Conservation (phyloP, 2,888 invertebrate genomes). For the Petrolisthes cinctipes region DNA sequence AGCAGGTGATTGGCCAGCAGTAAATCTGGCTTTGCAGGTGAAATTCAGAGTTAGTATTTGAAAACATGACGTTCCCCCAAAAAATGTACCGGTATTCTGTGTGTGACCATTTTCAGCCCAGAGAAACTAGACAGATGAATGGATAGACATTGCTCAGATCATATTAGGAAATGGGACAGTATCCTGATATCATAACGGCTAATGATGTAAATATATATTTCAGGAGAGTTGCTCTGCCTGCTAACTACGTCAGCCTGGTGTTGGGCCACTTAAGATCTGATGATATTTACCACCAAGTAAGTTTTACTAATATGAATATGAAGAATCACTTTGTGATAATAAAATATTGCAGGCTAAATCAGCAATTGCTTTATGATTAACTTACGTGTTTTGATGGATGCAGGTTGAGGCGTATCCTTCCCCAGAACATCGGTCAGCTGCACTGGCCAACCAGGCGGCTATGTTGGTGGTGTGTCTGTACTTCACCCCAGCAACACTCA, state of each 20-base stretch:
- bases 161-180: too few species aligned
- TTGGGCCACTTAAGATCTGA: constrained; percentile 91
- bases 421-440: constrained; percentile 92
- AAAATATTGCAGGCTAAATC: neutral
- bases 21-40: too few species aligned
- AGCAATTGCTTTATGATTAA: neutral
- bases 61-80: too few species aligned
- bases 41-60: too few species aligned
- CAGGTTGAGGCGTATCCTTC: constrained; percentile 78
- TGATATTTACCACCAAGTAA: constrained; percentile 90
- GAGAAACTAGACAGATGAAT: too few species aligned
- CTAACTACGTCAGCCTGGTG: constrained; percentile 84
- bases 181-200: too few species aligned
- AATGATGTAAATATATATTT: constrained; percentile 43
- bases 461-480: constrained; percentile 95
- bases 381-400: neutral
- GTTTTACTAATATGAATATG: constrained; percentile 2
- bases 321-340: too few species aligned
- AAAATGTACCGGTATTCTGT: too few species aligned
- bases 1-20: too few species aligned
- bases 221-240: constrained; percentile 81
- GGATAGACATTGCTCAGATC: too few species aligned
- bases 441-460: constrained; percentile 89
- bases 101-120: too few species aligned
- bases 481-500: constrained; percentile 86